Conservation (phyloP, 2,797 vertebrate genomes). For the Acanthurus leucopareius region DNA sequence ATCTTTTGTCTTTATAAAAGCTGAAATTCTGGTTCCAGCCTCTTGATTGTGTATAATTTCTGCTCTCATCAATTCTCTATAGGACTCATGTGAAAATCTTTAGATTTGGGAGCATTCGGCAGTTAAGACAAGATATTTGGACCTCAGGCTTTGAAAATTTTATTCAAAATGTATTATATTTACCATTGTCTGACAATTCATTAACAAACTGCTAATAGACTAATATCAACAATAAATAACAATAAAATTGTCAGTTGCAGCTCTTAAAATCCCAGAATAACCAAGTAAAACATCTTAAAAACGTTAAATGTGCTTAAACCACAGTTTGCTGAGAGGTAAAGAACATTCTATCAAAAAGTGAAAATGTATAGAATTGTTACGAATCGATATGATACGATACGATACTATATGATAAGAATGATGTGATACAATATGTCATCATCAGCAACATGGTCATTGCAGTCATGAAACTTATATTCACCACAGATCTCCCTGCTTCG, state of each 20-base stretch:
- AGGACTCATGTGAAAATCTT: too few relatives aligned
- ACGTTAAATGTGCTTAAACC: background rate
- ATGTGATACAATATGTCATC: background rate
- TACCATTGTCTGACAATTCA: background rate
- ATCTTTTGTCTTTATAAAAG: too few relatives aligned
- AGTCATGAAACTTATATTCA: background rate
- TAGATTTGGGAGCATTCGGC: too few relatives aligned
- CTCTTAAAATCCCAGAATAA: background rate
- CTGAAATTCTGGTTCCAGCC: background rate
- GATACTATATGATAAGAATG: too few relatives aligned
- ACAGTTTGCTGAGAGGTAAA: background rate
- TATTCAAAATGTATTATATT: background rate
- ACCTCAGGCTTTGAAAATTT: background rate
- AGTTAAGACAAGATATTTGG: background rate
- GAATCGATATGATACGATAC: too few relatives aligned
- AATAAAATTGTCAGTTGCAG: background rate
- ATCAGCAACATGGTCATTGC: background rate
- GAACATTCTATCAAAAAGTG: background rate
- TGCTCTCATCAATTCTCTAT: too few relatives aligned
- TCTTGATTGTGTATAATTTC: too few relatives aligned
- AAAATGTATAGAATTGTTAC: too few relatives aligned
- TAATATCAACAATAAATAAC: background rate
- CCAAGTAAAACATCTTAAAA: too few relatives aligned
- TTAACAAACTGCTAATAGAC: background rate
- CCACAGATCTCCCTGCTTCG: background rate